Base-by-base conservation (phyloP, 2,888 invertebrate species). In the Vanessa cardui region DNA sequence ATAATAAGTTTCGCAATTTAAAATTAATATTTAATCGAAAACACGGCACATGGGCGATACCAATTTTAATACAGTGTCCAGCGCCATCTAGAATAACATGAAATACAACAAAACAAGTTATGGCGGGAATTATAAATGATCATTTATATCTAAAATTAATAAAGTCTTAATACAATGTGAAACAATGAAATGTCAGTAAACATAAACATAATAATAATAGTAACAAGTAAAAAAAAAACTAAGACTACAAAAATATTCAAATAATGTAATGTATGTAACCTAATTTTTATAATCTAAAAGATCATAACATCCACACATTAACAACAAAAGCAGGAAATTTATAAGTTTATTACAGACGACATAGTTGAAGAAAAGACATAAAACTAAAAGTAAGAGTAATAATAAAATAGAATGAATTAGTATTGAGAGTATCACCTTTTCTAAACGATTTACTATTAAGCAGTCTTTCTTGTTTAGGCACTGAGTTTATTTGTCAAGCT, bases 41-140 rank as follows among this genome's bases (percentile, higher is more conserved):
- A 78, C 74, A 81, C 74, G 72, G 83, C 89, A 90, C 89, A 86
- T 83, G 86, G 89, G 82, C 83, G 78, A 90, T 86, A 87, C 89
- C 84, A 89, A 76, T 87, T 83, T 78, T 77, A 58, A 66, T 49
- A 76, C 67, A 66, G 71, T 80, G 74, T 76, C 76, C 77, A 84
- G 82, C 87, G 86, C 88, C 81, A 80, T 78, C 88, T 87, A 77
- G 77, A 78, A 60, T 60, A 39, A 73, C 47, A 61, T 72, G 58
- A 62, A 66, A 62, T 62, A 54, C 49, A 16, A 45, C 66, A 49
- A 61, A 58, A 26, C 58, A 49, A 63, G 16, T 26, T 66, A 72
- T 73, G 79, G 89, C 90, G 89, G 82, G 63, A 72, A 72, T 62
- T 56, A 58, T 62, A 61, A 72, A 70, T 21, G 6, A 60, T 45